Evolutionary conservation across 2,888 invertebrate species (phyloP).

Genomic region (Limnephilus lunatus): DNA sequence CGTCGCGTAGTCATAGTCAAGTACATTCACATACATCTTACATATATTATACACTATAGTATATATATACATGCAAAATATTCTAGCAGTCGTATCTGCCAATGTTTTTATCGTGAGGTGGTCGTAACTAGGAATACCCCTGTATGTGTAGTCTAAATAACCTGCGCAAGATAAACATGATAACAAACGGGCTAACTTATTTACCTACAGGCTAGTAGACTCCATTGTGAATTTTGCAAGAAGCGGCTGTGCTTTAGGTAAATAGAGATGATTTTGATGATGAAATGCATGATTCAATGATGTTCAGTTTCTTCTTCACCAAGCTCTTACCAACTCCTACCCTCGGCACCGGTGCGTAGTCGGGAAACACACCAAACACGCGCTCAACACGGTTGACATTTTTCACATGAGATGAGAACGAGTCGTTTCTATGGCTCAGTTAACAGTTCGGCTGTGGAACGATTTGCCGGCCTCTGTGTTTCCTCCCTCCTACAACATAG

Average conservation of each 20-base stretch:
- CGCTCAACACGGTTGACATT: too few species aligned
- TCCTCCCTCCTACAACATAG: too few species aligned
- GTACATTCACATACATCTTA: too few species aligned
- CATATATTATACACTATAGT: too few species aligned
- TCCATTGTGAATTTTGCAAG: background rate
- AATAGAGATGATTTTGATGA: background rate
- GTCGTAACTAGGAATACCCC: background rate
- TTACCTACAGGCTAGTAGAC: background rate
- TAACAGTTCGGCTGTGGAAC: too few species aligned
- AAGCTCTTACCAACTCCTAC: too few species aligned
- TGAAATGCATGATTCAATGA: background rate
- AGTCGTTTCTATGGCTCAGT: too few species aligned
- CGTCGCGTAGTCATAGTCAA: too few species aligned
- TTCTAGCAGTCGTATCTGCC: background rate
- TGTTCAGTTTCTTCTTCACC: background rate
- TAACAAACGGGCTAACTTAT: slow-evolving; percentile 2
- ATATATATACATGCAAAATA: background rate
- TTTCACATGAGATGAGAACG: too few species aligned
- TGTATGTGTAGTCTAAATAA: background rate
- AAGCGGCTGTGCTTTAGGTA: background rate
- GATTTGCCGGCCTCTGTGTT: too few species aligned
- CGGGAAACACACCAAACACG: too few species aligned
- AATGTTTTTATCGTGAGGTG: background rate
- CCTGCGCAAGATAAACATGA: slow-evolving; percentile 4
- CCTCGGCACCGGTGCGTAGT: too few species aligned